phyloP scores from a whole-genome alignment of 2,888 invertebrate species.

The Parelbella ahira region DNA sequence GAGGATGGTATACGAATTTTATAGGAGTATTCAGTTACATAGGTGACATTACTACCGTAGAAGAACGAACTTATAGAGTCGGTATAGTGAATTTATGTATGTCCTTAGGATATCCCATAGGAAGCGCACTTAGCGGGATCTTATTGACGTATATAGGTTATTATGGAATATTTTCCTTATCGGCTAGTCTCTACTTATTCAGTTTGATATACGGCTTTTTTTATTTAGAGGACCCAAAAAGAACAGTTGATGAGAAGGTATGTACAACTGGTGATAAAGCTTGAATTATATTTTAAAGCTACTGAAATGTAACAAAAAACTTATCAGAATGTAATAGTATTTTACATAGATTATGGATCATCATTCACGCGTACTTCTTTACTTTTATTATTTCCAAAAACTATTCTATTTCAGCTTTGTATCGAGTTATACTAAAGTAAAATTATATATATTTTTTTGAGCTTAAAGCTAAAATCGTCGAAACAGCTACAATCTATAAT shows the following conservation, averaged over 20 bases:
- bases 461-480: too few species aligned
- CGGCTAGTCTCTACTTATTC: conserved; percentile 85
- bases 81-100: conserved; percentile 93
- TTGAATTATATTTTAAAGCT: too few species aligned
- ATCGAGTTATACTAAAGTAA: too few species aligned
- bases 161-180: conserved; percentile 89
- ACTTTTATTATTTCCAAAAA: too few species aligned
- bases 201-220: conserved; percentile 87
- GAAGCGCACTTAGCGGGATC: conserved; percentile 91
- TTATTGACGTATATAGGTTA: conserved; percentile 86
- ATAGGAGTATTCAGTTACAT: conserved; percentile 94
- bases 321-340: too few species aligned
- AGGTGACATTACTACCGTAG: conserved; percentile 89
- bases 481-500: too few species aligned
- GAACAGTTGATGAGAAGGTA: conserved; percentile 42
- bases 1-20: conserved; percentile 93
- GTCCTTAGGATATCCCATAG: conserved; percentile 92
- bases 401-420: too few species aligned
- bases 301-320: too few species aligned
- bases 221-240: conserved; percentile 83
- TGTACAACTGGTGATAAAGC: too few species aligned
- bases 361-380: too few species aligned
- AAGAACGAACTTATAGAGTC: conserved; percentile 90
- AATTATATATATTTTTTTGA: too few species aligned
- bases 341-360: too few species aligned